phyloP scores from a whole-genome alignment of 2,113 vertebrate genomes.

The Engraulis encrasicolus region DNA sequence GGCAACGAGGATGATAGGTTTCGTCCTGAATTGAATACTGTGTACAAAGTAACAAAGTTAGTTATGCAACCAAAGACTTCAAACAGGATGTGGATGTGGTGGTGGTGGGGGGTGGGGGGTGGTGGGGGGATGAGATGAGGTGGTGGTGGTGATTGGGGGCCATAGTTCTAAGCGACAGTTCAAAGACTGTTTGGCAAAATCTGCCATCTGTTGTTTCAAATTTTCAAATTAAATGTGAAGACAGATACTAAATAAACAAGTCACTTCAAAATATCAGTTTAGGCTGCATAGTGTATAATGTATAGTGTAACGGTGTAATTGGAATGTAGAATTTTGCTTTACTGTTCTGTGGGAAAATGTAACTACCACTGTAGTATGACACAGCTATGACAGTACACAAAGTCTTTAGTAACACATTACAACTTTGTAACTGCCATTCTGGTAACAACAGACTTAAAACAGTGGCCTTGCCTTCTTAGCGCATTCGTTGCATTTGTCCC shows the following conservation, averaged over 20 bases:
- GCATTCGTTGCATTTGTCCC: too few relatives aligned
- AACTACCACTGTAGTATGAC: too few relatives aligned
- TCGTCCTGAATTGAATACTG: not conserved
- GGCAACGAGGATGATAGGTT: not conserved
- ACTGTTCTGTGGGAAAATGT: too few relatives aligned
- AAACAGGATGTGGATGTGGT: not conserved
- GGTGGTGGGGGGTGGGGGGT: not conserved
- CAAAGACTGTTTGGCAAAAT: not conserved
- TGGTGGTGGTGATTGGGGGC: not conserved
- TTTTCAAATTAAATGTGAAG: not conserved
- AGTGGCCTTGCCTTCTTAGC: too few relatives aligned
- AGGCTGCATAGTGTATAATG: too few relatives aligned
- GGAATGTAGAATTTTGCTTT: too few relatives aligned
- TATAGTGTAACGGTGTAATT: too few relatives aligned
- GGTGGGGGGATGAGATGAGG: too few relatives aligned
- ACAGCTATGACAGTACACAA: too few relatives aligned
- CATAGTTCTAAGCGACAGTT: not conserved
- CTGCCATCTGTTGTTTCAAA: not conserved
- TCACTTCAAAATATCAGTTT: not conserved
- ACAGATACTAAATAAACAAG: not conserved
- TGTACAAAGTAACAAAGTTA: not conserved
- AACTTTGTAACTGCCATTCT: too few relatives aligned
- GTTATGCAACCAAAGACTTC: not conserved
- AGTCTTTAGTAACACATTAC: too few relatives aligned
- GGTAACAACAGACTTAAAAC: too few relatives aligned